Conservation (phyloP, 2,113 vertebrate genomes). For the Albula goreensis region DNA sequence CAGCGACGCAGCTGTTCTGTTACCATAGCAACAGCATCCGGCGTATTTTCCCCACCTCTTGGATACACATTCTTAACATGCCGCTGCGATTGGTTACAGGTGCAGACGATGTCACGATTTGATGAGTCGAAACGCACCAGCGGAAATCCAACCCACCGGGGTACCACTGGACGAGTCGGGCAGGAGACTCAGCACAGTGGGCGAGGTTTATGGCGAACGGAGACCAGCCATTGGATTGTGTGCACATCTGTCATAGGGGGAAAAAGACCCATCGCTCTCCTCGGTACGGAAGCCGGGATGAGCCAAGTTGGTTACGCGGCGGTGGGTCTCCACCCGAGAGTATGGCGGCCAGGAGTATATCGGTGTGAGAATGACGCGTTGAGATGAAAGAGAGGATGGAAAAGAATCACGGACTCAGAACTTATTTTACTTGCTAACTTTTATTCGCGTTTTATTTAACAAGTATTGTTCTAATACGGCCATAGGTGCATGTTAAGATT, state of each 20-base stretch:
- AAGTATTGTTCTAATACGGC: not conserved
- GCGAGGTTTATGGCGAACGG: slow-evolving; percentile 25
- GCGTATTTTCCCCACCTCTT: slow-evolving; percentile 26
- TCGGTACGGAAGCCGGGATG: slow-evolving; percentile 39
- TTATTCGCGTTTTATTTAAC: slow-evolving; percentile 7
- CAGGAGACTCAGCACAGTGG: not conserved
- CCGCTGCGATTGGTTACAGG: slow-evolving; percentile 17
- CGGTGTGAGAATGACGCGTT: slow-evolving; percentile 23
- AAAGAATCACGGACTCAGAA: slow-evolving; percentile 21
- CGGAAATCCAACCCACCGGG: slow-evolving; percentile 31
- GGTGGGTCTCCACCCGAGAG: slow-evolving; percentile 42
- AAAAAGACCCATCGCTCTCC: slow-evolving; percentile 15
- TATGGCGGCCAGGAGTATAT: slow-evolving; percentile 30
- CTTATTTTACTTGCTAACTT: slow-evolving; percentile 21
- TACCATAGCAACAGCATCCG: slow-evolving; percentile 44
- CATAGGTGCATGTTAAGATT: not conserved
- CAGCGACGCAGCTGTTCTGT: slow-evolving; percentile 11
- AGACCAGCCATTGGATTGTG: slow-evolving; percentile 26
- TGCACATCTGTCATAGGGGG: slow-evolving; percentile 24
- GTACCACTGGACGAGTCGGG: not conserved
- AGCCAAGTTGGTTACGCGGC: slow-evolving; percentile 29
- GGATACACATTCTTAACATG: slow-evolving; percentile 20
- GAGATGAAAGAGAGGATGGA: slow-evolving; percentile 27
- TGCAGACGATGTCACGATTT: slow-evolving; percentile 12
- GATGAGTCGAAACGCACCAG: not conserved